Conservation (phyloP, 2,888 invertebrate genomes). For the Serripes groenlandicus region DNA sequence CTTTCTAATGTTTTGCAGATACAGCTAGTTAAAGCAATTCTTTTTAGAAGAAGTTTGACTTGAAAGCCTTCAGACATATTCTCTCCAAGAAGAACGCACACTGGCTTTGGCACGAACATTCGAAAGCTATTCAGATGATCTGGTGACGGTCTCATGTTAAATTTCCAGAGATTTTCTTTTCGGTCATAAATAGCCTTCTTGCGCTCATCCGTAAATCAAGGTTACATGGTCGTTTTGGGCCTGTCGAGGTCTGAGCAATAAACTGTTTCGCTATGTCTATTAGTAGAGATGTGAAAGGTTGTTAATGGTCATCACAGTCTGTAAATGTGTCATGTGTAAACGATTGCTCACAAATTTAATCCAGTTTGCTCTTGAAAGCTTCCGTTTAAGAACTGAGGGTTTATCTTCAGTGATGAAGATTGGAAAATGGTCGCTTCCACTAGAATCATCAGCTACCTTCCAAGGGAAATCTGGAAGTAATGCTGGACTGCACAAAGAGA, state of each 20-base stretch:
- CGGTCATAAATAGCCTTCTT: neutral
- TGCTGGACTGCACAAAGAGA: neutral
- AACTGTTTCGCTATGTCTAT: neutral
- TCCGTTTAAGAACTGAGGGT: neutral
- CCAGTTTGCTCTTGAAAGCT: neutral
- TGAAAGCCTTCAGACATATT: no score
- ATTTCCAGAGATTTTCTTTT: neutral
- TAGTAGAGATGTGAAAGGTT: neutral
- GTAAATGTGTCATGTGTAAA: neutral
- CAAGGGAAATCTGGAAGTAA: neutral
- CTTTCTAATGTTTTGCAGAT: no score
- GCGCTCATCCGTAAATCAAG: neutral
- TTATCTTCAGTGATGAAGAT: neutral
- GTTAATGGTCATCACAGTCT: neutral
- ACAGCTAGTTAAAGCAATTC: no score
- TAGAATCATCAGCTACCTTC: neutral
- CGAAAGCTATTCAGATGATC: no score
- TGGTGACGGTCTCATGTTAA: neutral
- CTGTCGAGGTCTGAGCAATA: neutral
- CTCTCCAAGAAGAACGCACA: no score
- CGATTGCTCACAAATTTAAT: neutral
- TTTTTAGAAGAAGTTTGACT: no score
- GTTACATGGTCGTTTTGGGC: neutral
- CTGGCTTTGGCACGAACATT: no score
- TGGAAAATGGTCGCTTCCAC: neutral